These are phyloP conservation scores for Plectrocnemia conspersa DNA, from an alignment of 1,140 invertebrate species.

Conservation along the genomic window DNA sequence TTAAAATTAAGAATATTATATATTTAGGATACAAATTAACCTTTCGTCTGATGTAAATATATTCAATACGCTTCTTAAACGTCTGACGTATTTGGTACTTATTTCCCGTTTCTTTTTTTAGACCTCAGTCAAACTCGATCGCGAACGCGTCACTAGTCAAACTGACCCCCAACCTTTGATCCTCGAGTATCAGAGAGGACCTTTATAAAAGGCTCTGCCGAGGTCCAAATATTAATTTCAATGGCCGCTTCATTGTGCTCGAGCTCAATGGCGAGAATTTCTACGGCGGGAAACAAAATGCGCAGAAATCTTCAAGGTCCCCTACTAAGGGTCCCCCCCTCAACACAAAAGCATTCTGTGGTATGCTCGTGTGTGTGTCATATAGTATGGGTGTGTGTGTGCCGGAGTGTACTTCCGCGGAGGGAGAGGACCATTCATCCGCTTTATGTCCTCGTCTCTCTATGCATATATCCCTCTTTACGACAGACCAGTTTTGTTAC, in stretches of 20 bases:
- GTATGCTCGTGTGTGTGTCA: neutral
- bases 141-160: no score
- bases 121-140: no score
- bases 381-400: neutral
- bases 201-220: no score
- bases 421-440: constrained; percentile 7
- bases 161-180: no score
- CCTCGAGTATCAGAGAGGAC: no score
- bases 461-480: constrained; percentile 2
- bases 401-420: neutral
- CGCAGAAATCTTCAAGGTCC: neutral
- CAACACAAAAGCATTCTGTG: neutral
- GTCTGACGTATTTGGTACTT: no score
- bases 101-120: no score
- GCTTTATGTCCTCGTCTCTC: constrained; percentile 16
- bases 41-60: no score
- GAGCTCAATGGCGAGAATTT: neutral
- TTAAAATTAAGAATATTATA: no score
- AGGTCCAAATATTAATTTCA: constrained; percentile 7
- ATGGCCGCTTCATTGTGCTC: constrained; percentile 2
- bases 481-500: constrained; percentile 10
- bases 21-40: no score
- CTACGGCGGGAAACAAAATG: neutral
- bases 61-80: no score
- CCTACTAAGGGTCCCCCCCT: neutral